phyloP scores from a whole-genome alignment of 2,113 vertebrate genomes.

The Cheirogaleus medius region DNA sequence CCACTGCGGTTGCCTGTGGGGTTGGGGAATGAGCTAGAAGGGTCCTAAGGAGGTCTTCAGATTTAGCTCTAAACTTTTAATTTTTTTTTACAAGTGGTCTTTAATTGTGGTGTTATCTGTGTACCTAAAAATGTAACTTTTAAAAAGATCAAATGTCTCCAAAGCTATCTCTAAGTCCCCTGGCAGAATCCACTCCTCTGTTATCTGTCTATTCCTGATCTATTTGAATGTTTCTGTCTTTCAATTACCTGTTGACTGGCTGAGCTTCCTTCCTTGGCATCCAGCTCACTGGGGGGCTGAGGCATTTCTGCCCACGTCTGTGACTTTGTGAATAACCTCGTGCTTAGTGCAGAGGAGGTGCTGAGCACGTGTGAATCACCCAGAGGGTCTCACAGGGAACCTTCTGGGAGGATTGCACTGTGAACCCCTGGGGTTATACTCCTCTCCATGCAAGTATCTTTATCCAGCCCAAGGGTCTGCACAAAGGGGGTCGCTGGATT shows the following conservation, averaged over 20 bases:
- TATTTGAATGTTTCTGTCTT: neutral
- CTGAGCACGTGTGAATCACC: neutral
- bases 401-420: neutral
- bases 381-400: neutral
- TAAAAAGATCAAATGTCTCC: neutral
- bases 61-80: neutral
- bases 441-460: accelerated
- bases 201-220: neutral
- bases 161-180: neutral
- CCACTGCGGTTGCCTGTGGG: neutral
- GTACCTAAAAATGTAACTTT: neutral
- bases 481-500: neutral
- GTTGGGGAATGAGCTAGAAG: neutral
- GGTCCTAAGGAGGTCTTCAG: neutral
- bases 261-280: too few relatives aligned
- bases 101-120: neutral
- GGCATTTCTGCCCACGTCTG: neutral
- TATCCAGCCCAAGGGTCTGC: neutral
- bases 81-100: neutral
- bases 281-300: neutral
- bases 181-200: neutral
- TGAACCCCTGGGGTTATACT: accelerated
- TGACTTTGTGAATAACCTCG: neutral
- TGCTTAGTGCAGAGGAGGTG: neutral
- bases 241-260: neutral